phyloP scores from a whole-genome alignment of 2,113 vertebrate species.

The Machaerirhynchus nigripectus region DNA sequence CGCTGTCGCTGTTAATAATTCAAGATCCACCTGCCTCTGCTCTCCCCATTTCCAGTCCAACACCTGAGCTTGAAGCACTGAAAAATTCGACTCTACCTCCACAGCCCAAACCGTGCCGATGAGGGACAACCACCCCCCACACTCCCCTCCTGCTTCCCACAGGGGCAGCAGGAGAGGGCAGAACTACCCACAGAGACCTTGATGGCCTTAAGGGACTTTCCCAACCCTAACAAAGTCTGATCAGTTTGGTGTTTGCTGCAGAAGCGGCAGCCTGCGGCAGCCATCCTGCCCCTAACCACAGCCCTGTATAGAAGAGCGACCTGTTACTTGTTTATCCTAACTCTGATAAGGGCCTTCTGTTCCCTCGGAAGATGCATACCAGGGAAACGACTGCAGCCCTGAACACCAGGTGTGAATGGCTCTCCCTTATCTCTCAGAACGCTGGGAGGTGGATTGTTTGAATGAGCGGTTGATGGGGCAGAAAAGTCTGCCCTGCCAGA shows the following conservation, averaged over 20 bases:
- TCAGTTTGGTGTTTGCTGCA: background rate
- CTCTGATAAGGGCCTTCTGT: no score
- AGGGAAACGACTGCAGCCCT: no score
- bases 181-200: background rate
- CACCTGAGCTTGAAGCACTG: background rate
- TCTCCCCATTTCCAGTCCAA: background rate
- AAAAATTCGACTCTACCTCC: fast-evolving
- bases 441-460: no score
- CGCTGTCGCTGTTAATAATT: background rate
- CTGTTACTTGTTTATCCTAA: no score
- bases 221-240: background rate
- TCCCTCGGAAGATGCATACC: no score
- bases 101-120: fast-evolving
- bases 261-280: no score
- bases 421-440: no score
- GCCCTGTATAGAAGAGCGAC: no score
- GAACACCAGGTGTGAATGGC: no score
- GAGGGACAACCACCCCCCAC: background rate
- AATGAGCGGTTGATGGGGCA: no score
- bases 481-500: no score
- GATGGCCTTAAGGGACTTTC: background rate
- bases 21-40: background rate
- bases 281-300: no score
- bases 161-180: background rate
- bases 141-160: background rate